phyloP scores from a whole-genome alignment of 2,888 invertebrate species.

The Cyclophora punctaria region DNA sequence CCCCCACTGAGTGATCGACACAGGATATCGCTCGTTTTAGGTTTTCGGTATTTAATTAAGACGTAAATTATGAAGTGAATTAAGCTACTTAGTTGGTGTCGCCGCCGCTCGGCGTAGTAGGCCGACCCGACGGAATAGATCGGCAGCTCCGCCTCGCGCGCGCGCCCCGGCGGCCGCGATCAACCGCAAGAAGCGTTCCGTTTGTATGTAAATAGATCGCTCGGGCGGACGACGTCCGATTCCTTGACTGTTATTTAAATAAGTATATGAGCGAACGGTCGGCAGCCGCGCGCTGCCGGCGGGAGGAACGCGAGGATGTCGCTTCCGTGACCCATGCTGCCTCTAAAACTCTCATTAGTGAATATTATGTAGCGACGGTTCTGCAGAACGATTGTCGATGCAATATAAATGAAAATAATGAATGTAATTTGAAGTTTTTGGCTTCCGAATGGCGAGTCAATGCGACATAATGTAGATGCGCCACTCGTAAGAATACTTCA shows the following conservation, averaged over 20 bases:
- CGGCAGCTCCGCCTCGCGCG: slow-evolving; percentile 6
- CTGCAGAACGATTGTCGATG: slow-evolving; percentile 62
- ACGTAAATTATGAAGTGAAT: slow-evolving; percentile 71
- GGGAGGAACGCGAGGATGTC: slow-evolving; percentile 42
- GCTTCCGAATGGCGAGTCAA: slow-evolving; percentile 38
- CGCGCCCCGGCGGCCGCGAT: slow-evolving; percentile 26
- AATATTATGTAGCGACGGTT: slow-evolving; percentile 66
- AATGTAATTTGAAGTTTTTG: slow-evolving; percentile 62
- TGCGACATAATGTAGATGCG: slow-evolving; percentile 42
- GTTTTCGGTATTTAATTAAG: slow-evolving; percentile 67
- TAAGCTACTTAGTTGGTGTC: slow-evolving; percentile 47
- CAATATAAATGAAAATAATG: slow-evolving; percentile 64
- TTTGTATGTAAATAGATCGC: slow-evolving; percentile 66
- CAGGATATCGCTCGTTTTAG: slow-evolving; percentile 34
- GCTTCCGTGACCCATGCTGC: slow-evolving; percentile 57
- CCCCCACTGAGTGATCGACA: slow-evolving; percentile 19
- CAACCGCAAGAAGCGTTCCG: slow-evolving; percentile 41
- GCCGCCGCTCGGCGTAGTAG: slow-evolving; percentile 20
- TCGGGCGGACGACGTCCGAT: slow-evolving; percentile 54
- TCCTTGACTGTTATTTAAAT: slow-evolving; percentile 66
- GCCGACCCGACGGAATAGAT: neutral
- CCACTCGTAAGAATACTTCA: slow-evolving; percentile 53
- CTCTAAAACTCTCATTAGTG: slow-evolving; percentile 71
- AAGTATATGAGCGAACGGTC: slow-evolving; percentile 65
- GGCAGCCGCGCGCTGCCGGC: slow-evolving; percentile 43